Evolutionary conservation across 2,888 invertebrate genomes (phyloP).

Genomic region (Abrostola triplasia): DNA sequence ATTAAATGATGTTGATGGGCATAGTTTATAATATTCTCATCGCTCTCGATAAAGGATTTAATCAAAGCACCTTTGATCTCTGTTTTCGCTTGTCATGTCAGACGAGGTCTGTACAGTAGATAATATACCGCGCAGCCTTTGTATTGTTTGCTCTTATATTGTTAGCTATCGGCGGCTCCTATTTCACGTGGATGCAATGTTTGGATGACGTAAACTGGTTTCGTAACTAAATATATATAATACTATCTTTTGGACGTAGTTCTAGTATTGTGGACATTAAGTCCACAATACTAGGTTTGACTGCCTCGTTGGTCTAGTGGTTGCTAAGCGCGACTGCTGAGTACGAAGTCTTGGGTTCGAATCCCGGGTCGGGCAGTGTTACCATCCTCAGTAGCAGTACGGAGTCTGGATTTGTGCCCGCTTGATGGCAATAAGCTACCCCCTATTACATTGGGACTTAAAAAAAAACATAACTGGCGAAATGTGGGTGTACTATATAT

Average conservation of each 20-base stretch:
- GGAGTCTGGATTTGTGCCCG: too few relatives aligned
- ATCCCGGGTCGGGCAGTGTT: too few relatives aligned
- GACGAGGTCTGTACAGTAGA: conserved; percentile 4
- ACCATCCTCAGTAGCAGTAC: too few relatives aligned
- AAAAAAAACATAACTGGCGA: too few relatives aligned
- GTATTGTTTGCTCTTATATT: conserved; percentile 13
- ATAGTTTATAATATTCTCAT: conserved; percentile 1
- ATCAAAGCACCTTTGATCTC: conserved; percentile 29
- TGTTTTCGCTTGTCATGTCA: conserved; percentile 19
- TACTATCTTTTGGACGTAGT: not conserved
- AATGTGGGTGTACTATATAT: too few relatives aligned
- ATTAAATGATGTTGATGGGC: not conserved
- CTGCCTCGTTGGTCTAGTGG: too few relatives aligned
- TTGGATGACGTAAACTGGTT: not conserved
- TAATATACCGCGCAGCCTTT: not conserved
- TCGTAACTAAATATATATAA: not conserved
- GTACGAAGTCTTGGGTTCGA: too few relatives aligned
- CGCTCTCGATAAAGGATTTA: conserved; percentile 6
- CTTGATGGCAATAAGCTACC: too few relatives aligned
- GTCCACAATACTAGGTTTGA: too few relatives aligned
- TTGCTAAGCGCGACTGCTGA: too few relatives aligned
- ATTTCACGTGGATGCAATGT: conserved; percentile 5
- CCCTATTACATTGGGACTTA: too few relatives aligned
- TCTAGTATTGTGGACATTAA: not conserved
- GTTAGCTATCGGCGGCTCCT: not conserved